phyloP scores from a whole-genome alignment of 2,888 invertebrate species.

The Uloborus plumipes region DNA sequence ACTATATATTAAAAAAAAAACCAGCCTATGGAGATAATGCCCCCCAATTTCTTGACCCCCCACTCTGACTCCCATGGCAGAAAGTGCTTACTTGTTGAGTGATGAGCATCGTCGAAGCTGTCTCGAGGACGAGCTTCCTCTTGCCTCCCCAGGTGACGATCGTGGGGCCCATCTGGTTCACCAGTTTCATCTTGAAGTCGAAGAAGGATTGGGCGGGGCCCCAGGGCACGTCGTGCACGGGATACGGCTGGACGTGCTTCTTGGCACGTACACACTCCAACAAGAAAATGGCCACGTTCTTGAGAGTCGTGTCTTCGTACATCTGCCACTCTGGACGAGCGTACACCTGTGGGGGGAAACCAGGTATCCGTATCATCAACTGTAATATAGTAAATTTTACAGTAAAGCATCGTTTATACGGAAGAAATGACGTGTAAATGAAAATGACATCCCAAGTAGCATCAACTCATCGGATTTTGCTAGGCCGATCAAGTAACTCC shows the following conservation, averaged over 20 bases:
- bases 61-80: too few species aligned
- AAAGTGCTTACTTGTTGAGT: constrained; percentile 58
- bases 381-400: too few species aligned
- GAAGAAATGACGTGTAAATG: too few species aligned
- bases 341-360: constrained; percentile 66
- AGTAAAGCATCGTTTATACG: too few species aligned
- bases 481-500: too few species aligned
- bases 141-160: constrained; percentile 69
- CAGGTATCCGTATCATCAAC: too few species aligned
- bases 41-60: too few species aligned
- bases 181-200: constrained; percentile 68
- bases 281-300: constrained; percentile 68
- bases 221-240: constrained; percentile 69
- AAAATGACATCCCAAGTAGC: too few species aligned
- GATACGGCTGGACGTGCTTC: constrained; percentile 67
- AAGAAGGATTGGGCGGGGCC: constrained; percentile 69
- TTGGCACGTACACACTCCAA: constrained; percentile 67
- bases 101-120: constrained; percentile 65
- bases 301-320: constrained; percentile 66
- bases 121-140: constrained; percentile 66
- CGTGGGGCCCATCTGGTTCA: constrained; percentile 68
- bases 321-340: constrained; percentile 69
- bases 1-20: too few species aligned
- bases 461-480: too few species aligned
- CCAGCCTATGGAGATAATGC: too few species aligned